A percentile compares a stretch with the other conserved stretches of the same genome.
These are phyloP conservation scores for Teinopalpus imperialis DNA, from an alignment of 2,888 invertebrate genomes.

Conservation along the genomic window DNA sequence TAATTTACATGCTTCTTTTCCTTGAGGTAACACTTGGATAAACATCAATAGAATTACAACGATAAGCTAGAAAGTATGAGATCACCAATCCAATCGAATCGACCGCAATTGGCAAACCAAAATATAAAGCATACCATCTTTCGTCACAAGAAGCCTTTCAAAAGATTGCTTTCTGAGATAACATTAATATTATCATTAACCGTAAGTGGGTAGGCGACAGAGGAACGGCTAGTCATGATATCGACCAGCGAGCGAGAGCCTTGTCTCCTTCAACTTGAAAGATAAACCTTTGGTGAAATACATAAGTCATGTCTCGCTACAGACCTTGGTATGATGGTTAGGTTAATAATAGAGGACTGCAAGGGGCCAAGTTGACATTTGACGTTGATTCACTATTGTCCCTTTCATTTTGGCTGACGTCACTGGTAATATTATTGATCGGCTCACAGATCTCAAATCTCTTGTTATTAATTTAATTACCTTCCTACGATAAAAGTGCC, in stretches of 20 bases:
- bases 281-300: conserved; percentile 32
- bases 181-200: conserved; percentile 78
- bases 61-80: conserved; percentile 9
- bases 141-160: conserved; percentile 42
- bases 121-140: conserved; percentile 35
- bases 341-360: conserved; percentile 50
- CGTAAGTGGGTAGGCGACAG: conserved; percentile 76
- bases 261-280: conserved; percentile 34
- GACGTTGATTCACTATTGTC: conserved; percentile 80
- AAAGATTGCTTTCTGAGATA: conserved; percentile 68
- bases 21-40: background rate
- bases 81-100: conserved; percentile 11
- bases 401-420: conserved; percentile 60
- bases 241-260: conserved; percentile 46
- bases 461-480: conserved; percentile 26
- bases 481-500: background rate
- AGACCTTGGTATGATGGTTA: conserved; percentile 48
- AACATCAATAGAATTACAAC: background rate
- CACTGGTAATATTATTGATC: conserved; percentile 43
- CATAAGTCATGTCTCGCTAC: conserved; percentile 43
- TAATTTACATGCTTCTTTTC: background rate
- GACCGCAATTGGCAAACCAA: conserved; percentile 41
- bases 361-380: conserved; percentile 72
- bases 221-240: conserved; percentile 65
- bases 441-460: conserved; percentile 20